phyloP scores from a whole-genome alignment of 64 coral and sea anemone species.

The Pocillopora damicornis region DNA sequence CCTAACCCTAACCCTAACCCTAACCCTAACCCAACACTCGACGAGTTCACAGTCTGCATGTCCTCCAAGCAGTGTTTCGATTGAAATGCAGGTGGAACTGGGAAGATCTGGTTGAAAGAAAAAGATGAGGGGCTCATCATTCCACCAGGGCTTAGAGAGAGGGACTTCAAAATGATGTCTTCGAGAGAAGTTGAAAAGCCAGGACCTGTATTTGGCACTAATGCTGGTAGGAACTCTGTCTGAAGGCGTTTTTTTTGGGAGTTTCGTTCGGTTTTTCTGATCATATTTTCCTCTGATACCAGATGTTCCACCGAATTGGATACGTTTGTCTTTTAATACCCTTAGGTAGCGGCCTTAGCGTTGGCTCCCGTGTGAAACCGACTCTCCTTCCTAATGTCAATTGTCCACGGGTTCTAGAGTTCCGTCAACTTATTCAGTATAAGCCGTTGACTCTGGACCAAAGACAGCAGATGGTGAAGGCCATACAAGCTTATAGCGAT shows the following conservation, averaged over 20 bases:
- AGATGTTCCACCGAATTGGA: neutral
- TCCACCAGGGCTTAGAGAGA: constrained; percentile 73
- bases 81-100: constrained; percentile 59
- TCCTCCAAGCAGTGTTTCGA: neutral
- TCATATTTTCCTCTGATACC: neutral
- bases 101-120: constrained; percentile 66
- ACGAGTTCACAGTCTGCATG: neutral
- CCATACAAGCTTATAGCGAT: constrained; percentile 74
- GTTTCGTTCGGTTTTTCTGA: neutral
- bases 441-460: constrained; percentile 65
- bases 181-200: constrained; percentile 51
- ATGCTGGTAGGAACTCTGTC: constrained; percentile 58
- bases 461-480: constrained; percentile 49
- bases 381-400: constrained; percentile 44
- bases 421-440: constrained; percentile 82
- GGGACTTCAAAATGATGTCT: constrained; percentile 86
- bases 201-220: constrained; percentile 81
- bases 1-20: neutral
- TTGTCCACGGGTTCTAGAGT: constrained; percentile 67
- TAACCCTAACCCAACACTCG: neutral
- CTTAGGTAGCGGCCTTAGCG: constrained; percentile 62
- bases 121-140: constrained; percentile 79
- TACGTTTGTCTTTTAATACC: neutral
- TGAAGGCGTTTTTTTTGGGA: neutral
- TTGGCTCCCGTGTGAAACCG: constrained; percentile 63